phyloP scores from a whole-genome alignment of 2,113 vertebrate species.

The Chamaetylas fuelleborni region DNA sequence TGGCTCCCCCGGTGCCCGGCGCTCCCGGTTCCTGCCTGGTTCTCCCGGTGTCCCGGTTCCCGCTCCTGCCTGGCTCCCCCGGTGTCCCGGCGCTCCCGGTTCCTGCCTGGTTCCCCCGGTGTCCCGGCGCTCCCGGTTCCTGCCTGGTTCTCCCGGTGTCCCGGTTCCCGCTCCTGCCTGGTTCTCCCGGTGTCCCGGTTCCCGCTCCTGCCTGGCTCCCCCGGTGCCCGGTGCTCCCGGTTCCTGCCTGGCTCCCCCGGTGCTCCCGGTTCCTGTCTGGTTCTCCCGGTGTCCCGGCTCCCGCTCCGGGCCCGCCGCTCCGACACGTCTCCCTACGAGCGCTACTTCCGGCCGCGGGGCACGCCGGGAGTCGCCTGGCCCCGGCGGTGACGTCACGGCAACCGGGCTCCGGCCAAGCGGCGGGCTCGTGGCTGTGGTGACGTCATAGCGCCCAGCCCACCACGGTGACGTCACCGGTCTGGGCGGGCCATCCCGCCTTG shows the following conservation, averaged over 20 bases:
- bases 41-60: too few relatives aligned
- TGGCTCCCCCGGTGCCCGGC: too few relatives aligned
- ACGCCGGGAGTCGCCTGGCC: background rate
- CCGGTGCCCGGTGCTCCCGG: background rate
- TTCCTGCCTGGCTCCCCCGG: background rate
- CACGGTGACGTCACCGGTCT: background rate
- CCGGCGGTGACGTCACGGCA: background rate
- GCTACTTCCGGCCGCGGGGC: background rate
- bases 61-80: too few relatives aligned
- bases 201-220: fast-evolving
- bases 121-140: background rate
- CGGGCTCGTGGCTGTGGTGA: background rate
- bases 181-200: too few relatives aligned
- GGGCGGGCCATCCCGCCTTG: too few relatives aligned
- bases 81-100: background rate
- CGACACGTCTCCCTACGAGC: background rate
- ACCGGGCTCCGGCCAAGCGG: too few relatives aligned
- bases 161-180: too few relatives aligned
- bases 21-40: too few relatives aligned
- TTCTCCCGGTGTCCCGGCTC: background rate
- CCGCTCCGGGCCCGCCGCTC: background rate
- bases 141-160: too few relatives aligned
- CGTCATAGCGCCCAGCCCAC: background rate
- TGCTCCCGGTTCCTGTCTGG: too few relatives aligned
- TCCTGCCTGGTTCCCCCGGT: too few relatives aligned